Base-by-base conservation (phyloP, 2,797 vertebrate genomes). In the Erpetoichthys calabaricus region DNA sequence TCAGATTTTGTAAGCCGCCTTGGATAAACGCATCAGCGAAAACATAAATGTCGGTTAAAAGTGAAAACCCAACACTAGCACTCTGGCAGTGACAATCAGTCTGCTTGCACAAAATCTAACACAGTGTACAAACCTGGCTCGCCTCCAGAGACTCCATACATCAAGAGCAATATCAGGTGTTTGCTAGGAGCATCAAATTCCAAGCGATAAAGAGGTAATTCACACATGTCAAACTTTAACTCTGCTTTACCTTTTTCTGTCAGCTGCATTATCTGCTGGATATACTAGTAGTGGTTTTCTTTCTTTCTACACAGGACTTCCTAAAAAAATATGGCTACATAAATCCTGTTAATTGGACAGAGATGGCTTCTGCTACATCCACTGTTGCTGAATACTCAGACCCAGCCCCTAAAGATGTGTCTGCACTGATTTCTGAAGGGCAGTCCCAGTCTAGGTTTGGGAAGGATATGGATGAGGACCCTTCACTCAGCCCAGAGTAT, bases 291-390 rank as follows among this genome's bases (percentile, higher is more conserved):
- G n/a, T 42, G 42, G 42, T 55, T 5, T 44, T 7, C 9, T n/a
- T 42, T 55, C 8, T 55, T 7, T 45, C 8, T 10, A 44, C 25
- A 49, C 10, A 68, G 67, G 62, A 68, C 62, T 68, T 66, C 51
- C 60, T 68, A n/a, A 57, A 56, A 45, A 68, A 60, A 55, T 68
- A 66, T 66, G 67, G 67, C 4, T 68, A 63, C 62, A 59, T 62
- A 4, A 42, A 50, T 4, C 64, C 64, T 2, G 54, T 68, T 1
- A 56, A 62, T 47, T 68, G 67, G 67, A 67, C 66, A 43, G 58
- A 62, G 41, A 57, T 63, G 41, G 56, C 44, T n/a, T 64, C 55
- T 56, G 47, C 10, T 53, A 57, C 55, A 4, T 8, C 51, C n/a
- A 45, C 53, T 42, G 56, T 56, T 44, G 45, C 53, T 58, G 25